A percentile compares a stretch with the other conserved stretches of the same genome.
phyloP scores from a whole-genome alignment of 2,113 vertebrate genomes.

The Plecturocebus donacophilus region DNA sequence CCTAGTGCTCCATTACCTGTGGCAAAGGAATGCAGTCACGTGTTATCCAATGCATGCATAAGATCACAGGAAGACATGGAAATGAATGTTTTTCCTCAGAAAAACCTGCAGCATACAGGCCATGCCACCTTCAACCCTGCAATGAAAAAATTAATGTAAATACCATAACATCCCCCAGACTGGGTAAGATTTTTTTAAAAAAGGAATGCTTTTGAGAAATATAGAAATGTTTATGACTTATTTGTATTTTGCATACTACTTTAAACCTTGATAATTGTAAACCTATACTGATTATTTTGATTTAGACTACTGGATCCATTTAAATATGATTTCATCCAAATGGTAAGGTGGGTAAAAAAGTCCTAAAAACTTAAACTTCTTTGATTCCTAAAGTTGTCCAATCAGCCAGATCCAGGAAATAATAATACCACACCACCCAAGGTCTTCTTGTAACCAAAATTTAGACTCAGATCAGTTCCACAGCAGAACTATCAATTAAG shows the following conservation, averaged over 20 bases:
- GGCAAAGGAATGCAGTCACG: conserved; percentile 96
- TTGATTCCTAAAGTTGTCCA: background rate
- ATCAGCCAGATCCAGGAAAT: background rate
- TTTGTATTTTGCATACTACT: background rate
- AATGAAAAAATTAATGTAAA: conserved; percentile 94
- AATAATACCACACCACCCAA: background rate
- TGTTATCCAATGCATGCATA: conserved; percentile 99
- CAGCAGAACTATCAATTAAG: background rate
- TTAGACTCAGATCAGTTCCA: background rate
- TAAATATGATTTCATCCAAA: background rate
- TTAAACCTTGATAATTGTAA: background rate
- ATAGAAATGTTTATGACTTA: background rate
- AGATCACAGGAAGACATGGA: conserved; percentile 95
- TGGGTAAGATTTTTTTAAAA: conserved; percentile 85
- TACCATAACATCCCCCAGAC: conserved; percentile 96
- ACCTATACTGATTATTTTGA: background rate
- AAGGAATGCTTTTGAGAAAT: background rate
- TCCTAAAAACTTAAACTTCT: background rate
- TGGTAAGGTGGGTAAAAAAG: background rate
- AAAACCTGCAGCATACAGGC: conserved; percentile 93
- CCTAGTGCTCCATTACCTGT: conserved; percentile 96
- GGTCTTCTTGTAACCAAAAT: background rate
- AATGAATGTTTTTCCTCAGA: conserved; percentile 90
- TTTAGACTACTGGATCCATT: background rate
- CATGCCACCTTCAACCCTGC: conserved; percentile 94